Evolutionary conservation across 2,113 vertebrate genomes (phyloP).

Genomic region (Tachysurus fulvidraco): DNA sequence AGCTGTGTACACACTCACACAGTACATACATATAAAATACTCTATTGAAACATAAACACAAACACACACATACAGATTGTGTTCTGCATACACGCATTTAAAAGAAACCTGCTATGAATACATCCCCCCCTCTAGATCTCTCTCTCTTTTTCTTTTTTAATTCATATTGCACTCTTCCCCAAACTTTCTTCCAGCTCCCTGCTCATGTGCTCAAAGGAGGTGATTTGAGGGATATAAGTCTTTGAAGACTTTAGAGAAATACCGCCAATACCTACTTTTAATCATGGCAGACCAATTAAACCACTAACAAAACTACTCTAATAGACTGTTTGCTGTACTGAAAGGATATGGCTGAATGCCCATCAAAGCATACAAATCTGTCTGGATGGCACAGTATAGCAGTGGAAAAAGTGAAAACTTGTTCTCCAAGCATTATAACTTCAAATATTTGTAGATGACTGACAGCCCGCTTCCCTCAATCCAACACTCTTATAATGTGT

Average conservation of each 20-base stretch:
- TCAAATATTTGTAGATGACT: conserved; percentile 27
- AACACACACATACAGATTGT: conserved; percentile 9
- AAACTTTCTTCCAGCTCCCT: neutral
- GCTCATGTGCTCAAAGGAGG: neutral
- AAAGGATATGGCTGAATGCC: neutral
- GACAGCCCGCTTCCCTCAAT: neutral
- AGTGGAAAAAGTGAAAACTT: neutral
- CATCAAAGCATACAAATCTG: neutral
- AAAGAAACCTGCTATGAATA: neutral
- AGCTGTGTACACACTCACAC: conserved; percentile 14
- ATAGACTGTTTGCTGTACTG: neutral
- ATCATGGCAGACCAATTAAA: conserved; percentile 7
- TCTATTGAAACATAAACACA: conserved; percentile 24
- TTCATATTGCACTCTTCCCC: neutral
- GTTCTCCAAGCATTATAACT: neutral
- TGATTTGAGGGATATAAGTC: neutral
- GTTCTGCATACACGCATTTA: neutral
- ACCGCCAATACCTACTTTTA: neutral
- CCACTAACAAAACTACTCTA: conserved; percentile 9
- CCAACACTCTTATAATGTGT: neutral
- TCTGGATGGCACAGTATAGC: neutral
- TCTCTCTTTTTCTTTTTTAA: neutral
- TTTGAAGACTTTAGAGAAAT: conserved; percentile 1
- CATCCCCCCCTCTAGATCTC: too few species aligned
- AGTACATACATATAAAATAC: neutral